Evolutionary conservation across 2,797 vertebrate species (phyloP).

Genomic region (Staurois parvus): DNA sequence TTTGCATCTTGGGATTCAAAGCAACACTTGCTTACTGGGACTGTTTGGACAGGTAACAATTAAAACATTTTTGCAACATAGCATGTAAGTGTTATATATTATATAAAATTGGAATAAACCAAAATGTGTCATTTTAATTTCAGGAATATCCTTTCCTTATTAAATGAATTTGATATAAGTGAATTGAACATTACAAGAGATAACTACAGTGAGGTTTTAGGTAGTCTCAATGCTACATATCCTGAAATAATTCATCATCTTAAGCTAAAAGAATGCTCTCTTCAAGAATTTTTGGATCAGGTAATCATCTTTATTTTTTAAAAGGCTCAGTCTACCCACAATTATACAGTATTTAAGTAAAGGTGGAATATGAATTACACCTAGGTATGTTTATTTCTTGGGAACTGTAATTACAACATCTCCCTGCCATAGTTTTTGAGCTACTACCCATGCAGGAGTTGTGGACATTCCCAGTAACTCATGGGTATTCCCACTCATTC

Average conservation of each 20-base stretch:
- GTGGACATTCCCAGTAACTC: no score
- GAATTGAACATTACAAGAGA: conserved; percentile 31
- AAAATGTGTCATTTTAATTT: neutral
- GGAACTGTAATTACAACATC: no score
- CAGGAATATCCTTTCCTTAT: conserved; percentile 22
- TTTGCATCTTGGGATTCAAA: conserved; percentile 92
- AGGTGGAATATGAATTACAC: no score
- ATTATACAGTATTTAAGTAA: neutral
- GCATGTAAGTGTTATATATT: neutral
- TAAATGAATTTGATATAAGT: conserved; percentile 31
- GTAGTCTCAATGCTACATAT: conserved; percentile 7
- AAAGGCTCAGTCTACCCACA: neutral
- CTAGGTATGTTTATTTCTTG: no score
- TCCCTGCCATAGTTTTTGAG: no score
- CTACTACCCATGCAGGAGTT: no score
- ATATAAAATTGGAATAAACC: neutral
- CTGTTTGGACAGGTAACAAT: conserved; percentile 31
- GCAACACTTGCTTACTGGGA: conserved; percentile 74
- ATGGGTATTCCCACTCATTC: no score
- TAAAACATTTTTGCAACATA: neutral
- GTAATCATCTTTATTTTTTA: neutral
- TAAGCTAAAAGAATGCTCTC: conserved; percentile 10
- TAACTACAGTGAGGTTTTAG: conserved; percentile 14
- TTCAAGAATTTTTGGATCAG: conserved; percentile 27
- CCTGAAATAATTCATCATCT: conserved; percentile 9